Percentiles rank a stretch among this genome's conserved stretches.
Conservation (phyloP, 1,140 invertebrate species). For the Cherax destructor region DNA sequence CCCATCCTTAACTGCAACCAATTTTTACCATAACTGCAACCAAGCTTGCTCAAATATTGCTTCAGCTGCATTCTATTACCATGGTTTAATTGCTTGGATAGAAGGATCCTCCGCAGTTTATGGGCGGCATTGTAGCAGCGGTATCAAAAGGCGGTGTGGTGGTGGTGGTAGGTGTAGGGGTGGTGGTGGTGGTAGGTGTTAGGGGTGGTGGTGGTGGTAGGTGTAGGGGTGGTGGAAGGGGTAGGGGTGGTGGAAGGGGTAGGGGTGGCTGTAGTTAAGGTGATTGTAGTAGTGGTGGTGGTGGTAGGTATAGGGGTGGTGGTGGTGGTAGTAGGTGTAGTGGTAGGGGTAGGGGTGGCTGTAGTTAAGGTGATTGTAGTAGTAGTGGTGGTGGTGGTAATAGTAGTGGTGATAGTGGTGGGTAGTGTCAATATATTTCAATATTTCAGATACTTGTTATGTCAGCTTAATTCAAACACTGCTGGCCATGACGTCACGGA, state of each 20-base stretch:
- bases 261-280: neutral
- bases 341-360: neutral
- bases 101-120: conserved; percentile 67
- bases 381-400: neutral
- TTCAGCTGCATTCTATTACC: conserved; percentile 70
- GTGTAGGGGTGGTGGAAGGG: neutral
- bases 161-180: conserved; percentile 20
- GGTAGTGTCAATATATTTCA: no score
- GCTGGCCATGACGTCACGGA: neutral
- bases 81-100: conserved; percentile 68
- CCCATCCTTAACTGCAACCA: conserved; percentile 64
- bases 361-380: neutral
- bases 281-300: neutral
- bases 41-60: conserved; percentile 70
- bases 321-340: neutral
- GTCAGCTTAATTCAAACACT: no score
- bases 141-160: conserved; percentile 51
- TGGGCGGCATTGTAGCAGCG: conserved; percentile 60
- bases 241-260: conserved; percentile 9
- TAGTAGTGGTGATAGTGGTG: neutral
- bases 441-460: no score
- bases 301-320: neutral
- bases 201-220: neutral
- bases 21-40: conserved; percentile 70
- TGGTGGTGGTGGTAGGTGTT: conserved; percentile 2